Conservation (phyloP, 2,113 vertebrate species). For the Alexandromys fortis region DNA sequence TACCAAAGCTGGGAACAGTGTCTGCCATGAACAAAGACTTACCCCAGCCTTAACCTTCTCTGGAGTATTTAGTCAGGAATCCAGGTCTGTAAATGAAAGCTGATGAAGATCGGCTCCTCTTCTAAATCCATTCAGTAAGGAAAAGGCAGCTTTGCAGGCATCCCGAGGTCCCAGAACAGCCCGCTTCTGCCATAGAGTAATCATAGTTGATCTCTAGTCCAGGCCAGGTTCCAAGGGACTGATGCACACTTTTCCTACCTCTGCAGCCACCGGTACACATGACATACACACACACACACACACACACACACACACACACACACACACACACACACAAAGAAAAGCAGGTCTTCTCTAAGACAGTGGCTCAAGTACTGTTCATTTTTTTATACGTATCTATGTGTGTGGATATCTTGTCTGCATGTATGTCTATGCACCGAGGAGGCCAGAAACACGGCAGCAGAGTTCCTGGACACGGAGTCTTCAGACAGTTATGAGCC, state of each 20-base stretch:
- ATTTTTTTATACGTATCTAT: not conserved
- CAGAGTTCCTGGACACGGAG: not conserved
- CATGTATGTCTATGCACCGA: not conserved
- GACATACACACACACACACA: not conserved
- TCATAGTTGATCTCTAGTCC: not conserved
- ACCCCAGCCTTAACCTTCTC: not conserved
- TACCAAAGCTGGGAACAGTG: not conserved
- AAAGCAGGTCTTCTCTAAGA: not conserved
- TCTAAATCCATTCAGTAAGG: conserved; percentile 27
- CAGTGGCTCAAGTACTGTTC: not conserved
- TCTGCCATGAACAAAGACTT: fast-evolving
- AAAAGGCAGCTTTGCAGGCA: not conserved
- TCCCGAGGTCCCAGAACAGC: not conserved
- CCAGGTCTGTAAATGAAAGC: not conserved
- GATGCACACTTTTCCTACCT: not conserved
- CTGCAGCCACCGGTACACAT: not conserved
- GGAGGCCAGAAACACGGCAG: not conserved
- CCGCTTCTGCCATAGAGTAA: not conserved
- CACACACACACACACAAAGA: not conserved
- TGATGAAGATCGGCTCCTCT: not conserved
- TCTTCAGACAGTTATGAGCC: not conserved
- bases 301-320: not conserved
- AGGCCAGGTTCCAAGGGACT: not conserved
- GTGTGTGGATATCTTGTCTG: not conserved
- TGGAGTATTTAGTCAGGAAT: not conserved